Conservation (phyloP, 1,140 invertebrate genomes). For the Panagrolaimus sp. region DNA sequence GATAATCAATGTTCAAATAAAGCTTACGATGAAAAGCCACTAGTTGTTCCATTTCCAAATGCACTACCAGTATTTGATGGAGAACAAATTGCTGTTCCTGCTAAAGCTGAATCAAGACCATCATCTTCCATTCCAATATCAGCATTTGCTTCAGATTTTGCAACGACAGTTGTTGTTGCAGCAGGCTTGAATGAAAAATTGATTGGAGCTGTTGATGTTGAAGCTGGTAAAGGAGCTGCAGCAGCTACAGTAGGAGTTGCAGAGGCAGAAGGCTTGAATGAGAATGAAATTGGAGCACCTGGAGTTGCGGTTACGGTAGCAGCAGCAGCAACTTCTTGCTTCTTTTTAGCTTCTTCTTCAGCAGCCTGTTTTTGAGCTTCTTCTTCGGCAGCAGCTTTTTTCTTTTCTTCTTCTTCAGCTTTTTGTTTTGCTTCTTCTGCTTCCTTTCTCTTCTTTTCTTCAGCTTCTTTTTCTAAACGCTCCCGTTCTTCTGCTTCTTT, state of each 20-base stretch:
- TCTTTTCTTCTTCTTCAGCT: too few species aligned
- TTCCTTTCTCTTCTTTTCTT: too few species aligned
- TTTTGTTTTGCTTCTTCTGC: too few species aligned
- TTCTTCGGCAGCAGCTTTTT: too few species aligned
- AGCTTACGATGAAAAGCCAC: neutral
- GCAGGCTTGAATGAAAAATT: constrained; percentile 1
- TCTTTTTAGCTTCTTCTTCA: too few species aligned
- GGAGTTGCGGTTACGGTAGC: neutral
- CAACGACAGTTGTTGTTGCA: neutral
- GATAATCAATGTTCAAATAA: neutral
- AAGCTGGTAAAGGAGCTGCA: neutral
- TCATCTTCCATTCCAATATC: neutral
- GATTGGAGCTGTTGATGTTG: neutral
- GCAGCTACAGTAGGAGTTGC: neutral
- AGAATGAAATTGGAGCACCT: neutral
- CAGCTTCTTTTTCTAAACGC: too few species aligned
- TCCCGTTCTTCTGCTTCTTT: too few species aligned
- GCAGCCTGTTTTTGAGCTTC: too few species aligned
- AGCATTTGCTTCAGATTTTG: neutral
- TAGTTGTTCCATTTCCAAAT: neutral
- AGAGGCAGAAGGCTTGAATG: neutral
- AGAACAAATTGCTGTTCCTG: neutral
- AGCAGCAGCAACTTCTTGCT: too few species aligned
- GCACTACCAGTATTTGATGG: neutral
- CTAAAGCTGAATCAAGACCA: neutral